A percentile compares a stretch with the other conserved stretches of the same genome.
Conservation (phyloP, 2,888 invertebrate species). For the Morinoia aosen region DNA sequence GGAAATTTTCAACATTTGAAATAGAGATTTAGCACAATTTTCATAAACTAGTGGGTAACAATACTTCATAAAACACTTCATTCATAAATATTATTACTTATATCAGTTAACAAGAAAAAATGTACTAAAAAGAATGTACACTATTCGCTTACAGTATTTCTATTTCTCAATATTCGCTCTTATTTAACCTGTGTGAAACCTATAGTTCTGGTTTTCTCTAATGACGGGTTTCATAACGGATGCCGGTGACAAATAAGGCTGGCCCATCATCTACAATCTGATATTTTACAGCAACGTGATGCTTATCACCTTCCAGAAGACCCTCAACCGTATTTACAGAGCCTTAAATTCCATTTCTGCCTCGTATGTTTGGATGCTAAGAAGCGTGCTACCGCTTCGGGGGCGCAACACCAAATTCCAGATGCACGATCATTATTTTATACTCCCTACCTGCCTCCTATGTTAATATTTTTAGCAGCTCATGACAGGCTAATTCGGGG, state of each 20-base stretch:
- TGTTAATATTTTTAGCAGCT: not conserved
- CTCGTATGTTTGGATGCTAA: too few species aligned
- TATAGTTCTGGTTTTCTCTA: not conserved
- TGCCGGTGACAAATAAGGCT: not conserved
- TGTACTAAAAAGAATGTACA: not conserved
- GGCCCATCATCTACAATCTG: not conserved
- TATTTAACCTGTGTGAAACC: not conserved
- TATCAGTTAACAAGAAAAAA: not conserved
- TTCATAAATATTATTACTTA: not conserved
- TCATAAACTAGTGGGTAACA: too few species aligned
- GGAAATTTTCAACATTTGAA: too few species aligned
- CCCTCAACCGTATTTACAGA: not conserved
- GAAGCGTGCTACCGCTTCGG: not conserved
- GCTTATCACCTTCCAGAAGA: not conserved
- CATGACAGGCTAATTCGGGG: not conserved
- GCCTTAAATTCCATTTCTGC: not conserved
- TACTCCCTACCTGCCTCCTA: not conserved
- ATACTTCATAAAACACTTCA: not conserved
- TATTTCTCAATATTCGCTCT: not conserved
- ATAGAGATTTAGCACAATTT: too few species aligned
- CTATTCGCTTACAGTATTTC: not conserved
- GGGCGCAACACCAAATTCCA: not conserved
- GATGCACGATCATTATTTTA: not conserved
- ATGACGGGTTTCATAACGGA: not conserved
- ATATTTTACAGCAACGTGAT: not conserved